Conservation (phyloP, 2,888 invertebrate genomes). For the Drosophila neonasuta region DNA sequence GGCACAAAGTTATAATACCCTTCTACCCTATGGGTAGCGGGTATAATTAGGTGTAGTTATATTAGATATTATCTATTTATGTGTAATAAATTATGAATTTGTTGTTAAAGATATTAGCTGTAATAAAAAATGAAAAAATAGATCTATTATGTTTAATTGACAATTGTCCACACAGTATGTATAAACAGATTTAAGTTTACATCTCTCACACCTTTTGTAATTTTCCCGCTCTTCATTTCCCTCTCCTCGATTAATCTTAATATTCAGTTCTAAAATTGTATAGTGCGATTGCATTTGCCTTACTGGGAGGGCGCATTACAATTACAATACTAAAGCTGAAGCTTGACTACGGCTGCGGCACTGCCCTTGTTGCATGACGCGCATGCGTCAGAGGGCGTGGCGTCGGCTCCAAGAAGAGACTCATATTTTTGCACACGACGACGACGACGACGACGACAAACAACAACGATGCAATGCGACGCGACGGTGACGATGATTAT, state of each 20-base stretch:
- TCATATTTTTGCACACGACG: constrained; percentile 47
- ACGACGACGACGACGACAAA: constrained; percentile 5
- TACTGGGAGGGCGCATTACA: constrained; percentile 42
- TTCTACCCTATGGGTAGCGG: too few relatives aligned
- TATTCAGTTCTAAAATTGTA: constrained; percentile 14
- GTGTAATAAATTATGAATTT: too few relatives aligned
- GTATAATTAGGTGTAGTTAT: too few relatives aligned
- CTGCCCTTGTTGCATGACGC: constrained; percentile 29
- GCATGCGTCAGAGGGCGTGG: constrained; percentile 50
- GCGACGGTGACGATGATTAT: constrained; percentile 30
- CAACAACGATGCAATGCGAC: background rate
- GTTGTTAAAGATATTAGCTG: too few relatives aligned
- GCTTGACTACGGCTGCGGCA: constrained; percentile 21
- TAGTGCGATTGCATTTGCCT: constrained; percentile 25
- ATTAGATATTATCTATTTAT: too few relatives aligned
- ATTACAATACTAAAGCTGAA: constrained; percentile 38
- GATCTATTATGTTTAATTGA: background rate
- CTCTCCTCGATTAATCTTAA: background rate
- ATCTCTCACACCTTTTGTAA: background rate
- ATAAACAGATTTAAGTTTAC: background rate
- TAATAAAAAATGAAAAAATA: too few relatives aligned
- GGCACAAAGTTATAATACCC: too few relatives aligned
- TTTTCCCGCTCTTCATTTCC: background rate
- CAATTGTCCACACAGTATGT: background rate
- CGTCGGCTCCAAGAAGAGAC: constrained; percentile 4